Percentiles rank a stretch among this genome's conserved stretches.
phyloP scores from a whole-genome alignment of 2,888 invertebrate species.

The Hermaeophaga mercurialis region DNA sequence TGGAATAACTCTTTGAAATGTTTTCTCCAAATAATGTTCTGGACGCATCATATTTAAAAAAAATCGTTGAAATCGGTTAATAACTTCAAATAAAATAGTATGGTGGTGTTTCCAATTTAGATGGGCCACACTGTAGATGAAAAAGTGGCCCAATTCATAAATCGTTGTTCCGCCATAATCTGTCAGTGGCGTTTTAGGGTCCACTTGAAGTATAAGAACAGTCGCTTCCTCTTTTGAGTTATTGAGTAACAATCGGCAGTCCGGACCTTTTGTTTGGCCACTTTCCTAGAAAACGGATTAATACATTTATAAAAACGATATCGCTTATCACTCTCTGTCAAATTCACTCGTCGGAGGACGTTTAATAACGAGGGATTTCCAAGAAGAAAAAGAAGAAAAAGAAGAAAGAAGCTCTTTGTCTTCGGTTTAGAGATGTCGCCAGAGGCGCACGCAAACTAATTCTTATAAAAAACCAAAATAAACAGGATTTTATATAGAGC shows the following conservation, averaged over 20 bases:
- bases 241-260: constrained; percentile 1
- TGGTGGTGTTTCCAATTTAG: no score
- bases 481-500: no score
- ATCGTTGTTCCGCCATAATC: no score
- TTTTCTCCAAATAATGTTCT: no score
- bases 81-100: no score
- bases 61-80: no score
- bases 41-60: no score
- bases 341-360: constrained; percentile 9
- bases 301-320: constrained; percentile 12
- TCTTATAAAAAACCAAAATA: no score
- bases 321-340: constrained; percentile 15
- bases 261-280: constrained; percentile 10
- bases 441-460: background rate
- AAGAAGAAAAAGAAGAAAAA: no score
- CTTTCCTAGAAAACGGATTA: background rate
- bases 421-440: background rate
- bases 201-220: constrained; percentile 2
- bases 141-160: no score
- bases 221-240: constrained; percentile 4
- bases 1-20: no score
- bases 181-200: background rate
- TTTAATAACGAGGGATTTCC: constrained; percentile 9
- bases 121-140: no score
- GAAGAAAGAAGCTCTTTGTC: constrained; percentile 15